Conservation (phyloP, 2,888 invertebrate species). For the Polymixis flavicincta region DNA sequence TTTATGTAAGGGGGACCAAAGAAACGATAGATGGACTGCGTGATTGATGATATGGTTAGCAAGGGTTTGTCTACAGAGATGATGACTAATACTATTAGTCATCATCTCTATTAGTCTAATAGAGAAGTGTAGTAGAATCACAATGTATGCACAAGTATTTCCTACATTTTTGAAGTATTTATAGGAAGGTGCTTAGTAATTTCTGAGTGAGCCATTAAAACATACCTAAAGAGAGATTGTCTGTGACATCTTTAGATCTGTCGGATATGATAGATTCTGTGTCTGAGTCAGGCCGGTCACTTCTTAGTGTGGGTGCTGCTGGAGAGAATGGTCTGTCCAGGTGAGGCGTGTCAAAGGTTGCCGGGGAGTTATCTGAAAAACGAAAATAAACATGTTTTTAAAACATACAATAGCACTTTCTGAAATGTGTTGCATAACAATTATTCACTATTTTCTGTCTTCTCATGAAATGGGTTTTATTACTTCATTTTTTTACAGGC, state of each 20-base stretch:
- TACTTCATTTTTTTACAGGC: background rate
- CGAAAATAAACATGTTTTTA: slow-evolving; percentile 3
- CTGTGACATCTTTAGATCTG: slow-evolving; percentile 80
- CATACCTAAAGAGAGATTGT: slow-evolving; percentile 85
- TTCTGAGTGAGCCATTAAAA: slow-evolving; percentile 25
- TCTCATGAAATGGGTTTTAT: background rate
- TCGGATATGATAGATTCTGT: slow-evolving; percentile 66
- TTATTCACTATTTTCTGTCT: background rate
- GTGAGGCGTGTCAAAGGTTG: slow-evolving; percentile 98
- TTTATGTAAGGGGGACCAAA: background rate
- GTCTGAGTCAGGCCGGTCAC: slow-evolving; percentile 63
- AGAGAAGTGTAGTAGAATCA: too few species aligned
- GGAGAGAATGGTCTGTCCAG: slow-evolving; percentile 83
- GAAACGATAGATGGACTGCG: too few species aligned
- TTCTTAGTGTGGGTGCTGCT: slow-evolving; percentile 72
- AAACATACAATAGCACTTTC: background rate
- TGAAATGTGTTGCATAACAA: background rate
- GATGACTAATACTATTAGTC: too few species aligned
- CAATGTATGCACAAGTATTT: background rate
- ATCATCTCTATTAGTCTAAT: too few species aligned
- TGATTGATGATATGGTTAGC: too few species aligned
- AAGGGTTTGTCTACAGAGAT: too few species aligned
- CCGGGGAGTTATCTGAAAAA: slow-evolving; percentile 94
- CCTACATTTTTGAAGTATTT: background rate
- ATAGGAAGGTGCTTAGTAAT: background rate